Base-by-base conservation (phyloP, 2,888 invertebrate species). In the Erebia ligea region DNA sequence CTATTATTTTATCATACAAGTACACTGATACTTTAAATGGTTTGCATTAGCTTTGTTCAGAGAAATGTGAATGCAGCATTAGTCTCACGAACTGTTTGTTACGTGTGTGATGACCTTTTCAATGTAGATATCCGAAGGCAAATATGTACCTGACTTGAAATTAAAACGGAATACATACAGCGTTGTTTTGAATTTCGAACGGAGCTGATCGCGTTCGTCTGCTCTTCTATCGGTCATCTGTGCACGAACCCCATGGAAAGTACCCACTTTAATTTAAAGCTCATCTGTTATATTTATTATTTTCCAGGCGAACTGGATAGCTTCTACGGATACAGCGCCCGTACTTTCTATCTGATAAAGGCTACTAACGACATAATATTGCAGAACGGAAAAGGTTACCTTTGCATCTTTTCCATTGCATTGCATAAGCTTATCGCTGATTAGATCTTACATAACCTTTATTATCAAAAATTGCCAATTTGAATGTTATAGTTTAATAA, bases 281-380 rank as follows among this genome's bases (percentile, higher is more conserved):
- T 77, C 81, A 82, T 83, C 83, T 80, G 81, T 81, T 82, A 82
- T 80, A 81, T 84, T 84, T 83, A 82, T 84, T 85, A 81, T 80
- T 82, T 81, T 81, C 79, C 79, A 81, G 80, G 79, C 81, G 69
- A 71, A 76, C 82, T 80, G 80, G 83, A 81, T 80, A 82, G 82
- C 80, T 77, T 81, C 77, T 76, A 78, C 76, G 74, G 78, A 77
- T 79, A 71, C 67, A 62, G 80, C 76, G 79, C 81, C 79, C 79
- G 80, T 82, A 89, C 91, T 92, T 92, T 92, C 91, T 86, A 91
- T 91, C 90, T 83, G 90, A 91, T 91, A 91, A 84, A 78, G 76
- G 72, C 76, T 72, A 77, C 73, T 74, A 78, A 80, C 78, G 75
- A 77, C 81, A 82, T 80, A 81, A 86, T 88, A 87, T 86, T 84